These are phyloP conservation scores for Mechanitis messenoides DNA, from an alignment of 2,888 invertebrate genomes.

Conservation along the genomic window DNA sequence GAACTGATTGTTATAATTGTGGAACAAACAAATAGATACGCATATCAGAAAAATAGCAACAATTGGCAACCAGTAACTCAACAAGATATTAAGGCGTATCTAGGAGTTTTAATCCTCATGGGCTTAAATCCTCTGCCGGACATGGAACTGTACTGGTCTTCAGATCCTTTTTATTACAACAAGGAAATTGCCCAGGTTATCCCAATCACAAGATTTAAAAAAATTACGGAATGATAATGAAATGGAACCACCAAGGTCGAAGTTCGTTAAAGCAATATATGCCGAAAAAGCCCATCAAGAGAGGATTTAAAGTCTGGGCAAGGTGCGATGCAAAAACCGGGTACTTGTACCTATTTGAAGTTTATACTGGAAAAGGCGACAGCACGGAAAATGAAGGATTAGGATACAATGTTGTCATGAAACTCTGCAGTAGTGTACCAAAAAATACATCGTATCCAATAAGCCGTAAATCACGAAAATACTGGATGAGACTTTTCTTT, in stretches of 20 bases:
- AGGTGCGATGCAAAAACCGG: constrained; percentile 27
- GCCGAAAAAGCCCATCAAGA: constrained; percentile 27
- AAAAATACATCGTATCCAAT: constrained; percentile 38
- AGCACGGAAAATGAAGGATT: constrained; percentile 30
- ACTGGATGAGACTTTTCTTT: constrained; percentile 39
- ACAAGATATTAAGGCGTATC: constrained; percentile 30
- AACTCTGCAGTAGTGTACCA: constrained; percentile 24
- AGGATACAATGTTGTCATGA: constrained; percentile 28
- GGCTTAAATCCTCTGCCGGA: constrained; percentile 38
- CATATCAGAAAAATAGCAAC: constrained; percentile 31
- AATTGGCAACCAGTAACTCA: constrained; percentile 32
- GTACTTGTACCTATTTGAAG: constrained; percentile 32
- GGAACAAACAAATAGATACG: constrained; percentile 36
- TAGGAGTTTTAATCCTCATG: constrained; percentile 40
- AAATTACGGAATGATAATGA: too few relatives aligned
- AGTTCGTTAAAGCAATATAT: constrained; percentile 29
- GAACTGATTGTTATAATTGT: constrained; percentile 30
- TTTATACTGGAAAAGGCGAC: constrained; percentile 34
- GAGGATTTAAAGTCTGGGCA: constrained; percentile 28
- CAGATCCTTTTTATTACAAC: constrained; percentile 37
- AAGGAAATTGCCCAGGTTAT: constrained; percentile 35
- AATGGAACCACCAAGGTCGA: too few relatives aligned
- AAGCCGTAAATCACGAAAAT: constrained; percentile 36
- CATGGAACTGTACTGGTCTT: constrained; percentile 36
- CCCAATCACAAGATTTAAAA: constrained; percentile 29